Base-by-base conservation (phyloP, 1,140 invertebrate genomes). In the Drosophila simulans region DNA sequence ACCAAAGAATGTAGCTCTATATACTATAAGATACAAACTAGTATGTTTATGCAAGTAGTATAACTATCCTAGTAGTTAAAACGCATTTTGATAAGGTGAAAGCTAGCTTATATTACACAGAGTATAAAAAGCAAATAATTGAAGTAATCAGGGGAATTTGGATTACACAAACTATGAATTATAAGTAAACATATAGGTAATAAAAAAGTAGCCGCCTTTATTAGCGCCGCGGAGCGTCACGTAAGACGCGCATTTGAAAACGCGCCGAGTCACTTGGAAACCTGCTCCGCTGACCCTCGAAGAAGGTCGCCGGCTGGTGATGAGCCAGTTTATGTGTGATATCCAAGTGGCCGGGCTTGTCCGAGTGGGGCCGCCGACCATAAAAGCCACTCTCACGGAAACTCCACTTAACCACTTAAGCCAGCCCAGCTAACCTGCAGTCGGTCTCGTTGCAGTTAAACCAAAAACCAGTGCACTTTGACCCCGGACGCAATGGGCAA, bases 281-380 rank as follows among this genome's bases (percentile, higher is more conserved):
- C 56, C 55, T 48, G 68, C 64, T 75, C 48, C 45, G 56, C 57
- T 85, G 83, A 86, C 83, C 83, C 70, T 66, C 58, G 45, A 48
- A 64, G 79, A 86, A 88, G 83, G 82, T 88, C 65, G 57, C 43
- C 31, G 65, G 51, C 42, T 72, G 80, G 68, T 56, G 81, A 75
- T 59, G 63, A 80, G 64, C 75, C 53, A 59, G 76, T 63, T 81
- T 82, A 49, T 57, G 66, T 27, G 42, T 31, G 37, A 57, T 56
- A 34, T 31, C n/a, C 40, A 57, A 54, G 31, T 55, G 37, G 39
- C 46, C 42, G 49, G 55, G 34, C 58, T 60, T 60, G 60, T 64
- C 20, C 20, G 0, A 22, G 20, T 22, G 58, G 55, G 59, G 39
- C 54, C 27, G 45, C 20, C 45, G 35, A 49, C 65, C 70, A 60